These are phyloP conservation scores for Cryptoleucopteryx plumbea DNA, from an alignment of 2,113 vertebrate species.

Conservation along the genomic window DNA sequence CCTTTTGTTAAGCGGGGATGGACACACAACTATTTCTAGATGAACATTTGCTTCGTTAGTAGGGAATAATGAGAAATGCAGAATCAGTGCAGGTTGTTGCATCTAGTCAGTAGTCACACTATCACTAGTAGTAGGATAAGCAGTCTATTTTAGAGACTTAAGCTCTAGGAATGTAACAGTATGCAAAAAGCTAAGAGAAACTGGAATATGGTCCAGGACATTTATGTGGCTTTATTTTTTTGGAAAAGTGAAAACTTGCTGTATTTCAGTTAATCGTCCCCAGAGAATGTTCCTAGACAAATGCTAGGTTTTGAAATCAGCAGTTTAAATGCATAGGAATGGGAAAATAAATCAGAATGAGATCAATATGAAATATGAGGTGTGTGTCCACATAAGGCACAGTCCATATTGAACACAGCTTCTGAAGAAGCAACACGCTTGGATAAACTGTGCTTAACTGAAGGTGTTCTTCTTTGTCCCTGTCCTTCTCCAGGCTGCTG, in stretches of 20 bases:
- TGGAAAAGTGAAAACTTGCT: background rate
- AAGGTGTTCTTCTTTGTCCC: background rate
- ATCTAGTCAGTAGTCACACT: background rate
- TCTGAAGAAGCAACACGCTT: background rate
- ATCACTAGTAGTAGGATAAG: background rate
- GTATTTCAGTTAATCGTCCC: background rate
- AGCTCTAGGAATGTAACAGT: background rate
- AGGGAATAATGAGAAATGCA: background rate
- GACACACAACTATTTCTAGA: background rate
- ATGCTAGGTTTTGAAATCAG: background rate
- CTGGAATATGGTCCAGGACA: background rate
- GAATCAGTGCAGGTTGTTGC: background rate
- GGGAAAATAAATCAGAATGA: background rate
- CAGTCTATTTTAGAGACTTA: background rate
- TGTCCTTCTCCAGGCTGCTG: background rate
- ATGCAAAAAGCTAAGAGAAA: background rate
- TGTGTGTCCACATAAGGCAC: background rate
- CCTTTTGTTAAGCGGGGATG: background rate
- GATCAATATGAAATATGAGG: background rate
- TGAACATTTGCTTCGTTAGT: background rate
- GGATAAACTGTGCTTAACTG: rapidly evolving
- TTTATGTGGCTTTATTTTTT: background rate
- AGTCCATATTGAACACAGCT: background rate
- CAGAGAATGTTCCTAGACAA: background rate
- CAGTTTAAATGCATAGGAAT: background rate